Base-by-base conservation (phyloP, 2,113 vertebrate species). In the Sander lucioperca region DNA sequence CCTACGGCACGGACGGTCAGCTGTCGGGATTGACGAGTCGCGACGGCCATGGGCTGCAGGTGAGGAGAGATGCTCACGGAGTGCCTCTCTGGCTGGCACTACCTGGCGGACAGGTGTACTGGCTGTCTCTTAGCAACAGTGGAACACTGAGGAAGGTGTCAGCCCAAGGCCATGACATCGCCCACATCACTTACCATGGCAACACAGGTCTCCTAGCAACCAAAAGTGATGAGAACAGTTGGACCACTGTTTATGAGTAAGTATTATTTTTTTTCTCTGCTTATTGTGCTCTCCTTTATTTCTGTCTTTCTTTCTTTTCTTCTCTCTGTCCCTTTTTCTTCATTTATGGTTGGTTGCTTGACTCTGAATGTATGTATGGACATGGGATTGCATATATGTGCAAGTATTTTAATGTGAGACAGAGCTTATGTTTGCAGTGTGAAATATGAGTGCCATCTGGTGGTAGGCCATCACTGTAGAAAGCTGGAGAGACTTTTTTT, bases 211-310 rank as follows among this genome's bases (percentile, higher is more conserved):
- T 99, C 91, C 94, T 99, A 84, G 96, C 98, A 80, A 99, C 98
- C 87, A 99, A 99, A 94, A 99, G 97, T 27, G 96, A 99, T 48
- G 97, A 99, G 91, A 98, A 99, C 21, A 97, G 97, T 79, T 99
- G 98, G 98, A 99, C 98, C 16, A 98, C 97, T 2, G 97, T 99
- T 82, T 99, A 98, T 79, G 97, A 99, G 98, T 99, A 96, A 97
- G 97, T 90, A 25, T 58, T 45, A 53, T 63, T 94, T 7, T 53
- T 45, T 94, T 1, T 77, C 33, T 84, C 15, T 78, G 2, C 14
- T 65, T 53, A 64, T 65, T 56, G 39, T 65, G 16, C 7, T 81
- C 33, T 77, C 6, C 0, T 50, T 5, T 50, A 25, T 47, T 61
- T 43, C 21, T 10, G 48, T 33, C 6, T 45, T 54, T 48, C 43